A percentile compares a stretch with the other conserved stretches of the same genome.
Conservation (phyloP, 2,888 invertebrate genomes). For the Cheilosia impressa region DNA sequence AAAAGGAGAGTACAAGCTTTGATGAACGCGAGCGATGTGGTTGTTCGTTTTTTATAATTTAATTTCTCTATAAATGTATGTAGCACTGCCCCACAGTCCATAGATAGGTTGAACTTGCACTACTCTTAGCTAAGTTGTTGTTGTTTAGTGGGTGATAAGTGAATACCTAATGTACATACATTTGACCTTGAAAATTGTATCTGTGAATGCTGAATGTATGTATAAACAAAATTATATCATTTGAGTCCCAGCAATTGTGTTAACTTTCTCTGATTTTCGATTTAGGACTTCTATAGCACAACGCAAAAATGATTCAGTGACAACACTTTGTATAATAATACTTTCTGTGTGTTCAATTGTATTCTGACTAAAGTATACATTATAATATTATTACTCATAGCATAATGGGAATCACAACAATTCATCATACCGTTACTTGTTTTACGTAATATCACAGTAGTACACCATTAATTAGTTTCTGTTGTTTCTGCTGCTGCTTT, state of each 20-base stretch:
- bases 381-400: constrained; percentile 6
- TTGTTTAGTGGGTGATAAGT: constrained; percentile 36
- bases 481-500: constrained; percentile 46
- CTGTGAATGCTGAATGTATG: constrained; percentile 31
- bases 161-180: constrained; percentile 42
- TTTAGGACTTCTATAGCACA: background rate
- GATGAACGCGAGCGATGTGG: constrained; percentile 40
- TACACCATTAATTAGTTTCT: constrained; percentile 75
- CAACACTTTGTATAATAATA: background rate
- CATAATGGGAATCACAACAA: constrained; percentile 27
- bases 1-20: constrained; percentile 41
- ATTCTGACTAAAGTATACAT: background rate
- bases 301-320: background rate
- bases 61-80: constrained; percentile 26
- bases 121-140: constrained; percentile 36
- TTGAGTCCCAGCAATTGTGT: constrained; percentile 1
- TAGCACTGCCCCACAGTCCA: background rate
- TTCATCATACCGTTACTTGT: constrained; percentile 78
- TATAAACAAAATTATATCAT: constrained; percentile 41
- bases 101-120: constrained; percentile 37
- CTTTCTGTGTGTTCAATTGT: background rate
- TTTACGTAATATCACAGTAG: constrained; percentile 79
- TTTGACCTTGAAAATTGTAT: constrained; percentile 57
- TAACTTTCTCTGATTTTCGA: constrained; percentile 19
- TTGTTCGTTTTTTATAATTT: constrained; percentile 50